phyloP scores from a whole-genome alignment of 37 sponge, comb jelly and placozoan species.

The Beroe ovata region DNA sequence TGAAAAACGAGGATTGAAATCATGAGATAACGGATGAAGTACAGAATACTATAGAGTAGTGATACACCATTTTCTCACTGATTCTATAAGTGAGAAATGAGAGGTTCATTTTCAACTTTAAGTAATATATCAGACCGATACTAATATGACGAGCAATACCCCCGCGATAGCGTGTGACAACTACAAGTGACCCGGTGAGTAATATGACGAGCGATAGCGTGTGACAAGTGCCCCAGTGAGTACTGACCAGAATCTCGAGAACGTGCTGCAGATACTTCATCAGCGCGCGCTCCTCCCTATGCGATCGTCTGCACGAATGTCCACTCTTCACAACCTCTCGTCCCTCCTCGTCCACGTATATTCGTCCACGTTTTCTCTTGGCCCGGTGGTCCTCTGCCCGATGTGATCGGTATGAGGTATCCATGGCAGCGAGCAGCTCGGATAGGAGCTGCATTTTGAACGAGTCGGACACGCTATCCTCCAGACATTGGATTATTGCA shows the following conservation, averaged over 20 bases:
- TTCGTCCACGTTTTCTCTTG: not conserved
- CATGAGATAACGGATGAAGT: no score
- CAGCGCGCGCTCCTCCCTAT: conserved; percentile 10
- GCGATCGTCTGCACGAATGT: conserved; percentile 28
- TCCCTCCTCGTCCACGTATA: not conserved
- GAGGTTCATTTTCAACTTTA: no score
- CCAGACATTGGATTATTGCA: conserved; percentile 65
- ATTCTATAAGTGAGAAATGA: no score
- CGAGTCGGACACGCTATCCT: conserved; percentile 33
- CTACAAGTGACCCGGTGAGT: no score
- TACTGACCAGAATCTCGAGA: conserved; percentile 61
- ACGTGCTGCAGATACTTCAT: conserved; percentile 58
- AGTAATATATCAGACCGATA: no score
- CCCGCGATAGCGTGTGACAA: no score
- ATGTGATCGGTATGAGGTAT: not conserved
- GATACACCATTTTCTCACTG: no score
- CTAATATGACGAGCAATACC: no score
- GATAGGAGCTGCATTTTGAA: conserved; percentile 45
- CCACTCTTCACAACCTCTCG: not conserved
- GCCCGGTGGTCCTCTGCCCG: conserved; percentile 15
- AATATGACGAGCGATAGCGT: no score
- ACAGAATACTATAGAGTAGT: no score
- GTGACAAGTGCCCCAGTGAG: no score
- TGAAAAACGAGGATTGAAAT: no score
- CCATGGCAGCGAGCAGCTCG: conserved; percentile 50